A percentile compares a stretch with the other conserved stretches of the same genome.
phyloP scores from a whole-genome alignment of 2,888 invertebrate genomes.

The Polyploca ridens region DNA sequence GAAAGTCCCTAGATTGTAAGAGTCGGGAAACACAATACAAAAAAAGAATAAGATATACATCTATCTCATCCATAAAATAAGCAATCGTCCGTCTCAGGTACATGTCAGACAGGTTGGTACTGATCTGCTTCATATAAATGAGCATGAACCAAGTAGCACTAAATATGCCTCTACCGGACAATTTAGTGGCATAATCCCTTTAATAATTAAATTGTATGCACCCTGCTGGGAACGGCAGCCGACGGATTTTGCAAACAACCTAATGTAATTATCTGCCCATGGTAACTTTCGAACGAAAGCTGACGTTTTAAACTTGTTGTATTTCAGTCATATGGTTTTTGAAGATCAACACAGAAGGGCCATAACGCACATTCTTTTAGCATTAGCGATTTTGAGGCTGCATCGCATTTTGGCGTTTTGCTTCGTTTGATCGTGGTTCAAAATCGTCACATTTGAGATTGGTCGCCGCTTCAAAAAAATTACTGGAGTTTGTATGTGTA shows the following conservation, averaged over 20 bases:
- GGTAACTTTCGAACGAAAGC: neutral
- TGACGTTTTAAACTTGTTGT: neutral
- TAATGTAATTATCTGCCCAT: slow-evolving; percentile 36
- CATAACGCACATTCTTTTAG: too few species aligned
- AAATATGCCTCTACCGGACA: slow-evolving; percentile 45
- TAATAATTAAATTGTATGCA: slow-evolving; percentile 62
- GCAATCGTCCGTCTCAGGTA: neutral
- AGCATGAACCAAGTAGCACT: slow-evolving; percentile 36
- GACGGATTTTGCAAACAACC: slow-evolving; percentile 47
- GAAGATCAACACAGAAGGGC: neutral
- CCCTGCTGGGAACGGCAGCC: slow-evolving; percentile 49
- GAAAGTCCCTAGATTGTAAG: too few species aligned
- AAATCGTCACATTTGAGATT: too few species aligned
- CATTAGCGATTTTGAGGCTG: too few species aligned
- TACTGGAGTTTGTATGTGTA: too few species aligned
- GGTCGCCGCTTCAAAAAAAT: too few species aligned
- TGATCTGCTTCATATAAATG: slow-evolving; percentile 30
- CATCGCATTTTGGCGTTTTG: too few species aligned
- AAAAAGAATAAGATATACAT: too few species aligned
- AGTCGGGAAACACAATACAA: too few species aligned
- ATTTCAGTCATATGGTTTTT: neutral
- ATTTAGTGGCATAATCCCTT: slow-evolving; percentile 60
- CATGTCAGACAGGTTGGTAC: neutral
- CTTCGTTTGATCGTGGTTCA: too few species aligned
- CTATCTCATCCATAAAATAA: too few species aligned